Evolutionary conservation across 2,888 invertebrate genomes (phyloP).

Genomic region (Scaptomyza flava): DNA sequence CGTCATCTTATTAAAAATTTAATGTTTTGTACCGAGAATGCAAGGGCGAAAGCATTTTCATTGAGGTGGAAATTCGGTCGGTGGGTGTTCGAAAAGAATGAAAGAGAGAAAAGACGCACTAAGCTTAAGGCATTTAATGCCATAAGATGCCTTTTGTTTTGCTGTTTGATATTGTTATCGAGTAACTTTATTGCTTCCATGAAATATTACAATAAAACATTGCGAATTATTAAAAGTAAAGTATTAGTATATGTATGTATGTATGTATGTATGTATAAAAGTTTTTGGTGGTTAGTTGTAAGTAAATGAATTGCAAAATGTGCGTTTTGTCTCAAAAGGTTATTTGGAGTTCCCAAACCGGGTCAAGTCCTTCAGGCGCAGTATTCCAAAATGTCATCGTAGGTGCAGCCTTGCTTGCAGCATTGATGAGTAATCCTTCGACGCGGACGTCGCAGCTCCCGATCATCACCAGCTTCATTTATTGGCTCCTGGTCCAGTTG

Average conservation of each 20-base stretch:
- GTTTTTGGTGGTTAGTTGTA: slow-evolving; percentile 52
- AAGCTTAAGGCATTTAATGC: slow-evolving; percentile 2
- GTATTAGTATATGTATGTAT: not conserved
- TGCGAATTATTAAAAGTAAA: slow-evolving; percentile 64
- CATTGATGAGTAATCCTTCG: slow-evolving; percentile 66
- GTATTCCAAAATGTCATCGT: slow-evolving; percentile 65
- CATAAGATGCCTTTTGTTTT: slow-evolving; percentile 45
- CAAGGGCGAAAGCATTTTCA: slow-evolving; percentile 48
- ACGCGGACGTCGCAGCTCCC: slow-evolving; percentile 54
- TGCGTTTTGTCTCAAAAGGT: slow-evolving; percentile 14
- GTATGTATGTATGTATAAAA: not conserved
- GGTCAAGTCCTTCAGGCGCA: slow-evolving; percentile 50
- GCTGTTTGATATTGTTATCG: slow-evolving; percentile 59
- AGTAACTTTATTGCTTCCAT: slow-evolving; percentile 76
- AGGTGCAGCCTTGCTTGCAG: slow-evolving; percentile 68
- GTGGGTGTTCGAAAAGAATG: not conserved
- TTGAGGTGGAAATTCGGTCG: slow-evolving; percentile 24
- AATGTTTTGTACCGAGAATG: slow-evolving; percentile 63
- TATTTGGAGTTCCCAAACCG: slow-evolving; percentile 2
- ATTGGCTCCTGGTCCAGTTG: slow-evolving; percentile 30
- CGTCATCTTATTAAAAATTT: slow-evolving; percentile 78
- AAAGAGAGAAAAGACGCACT: not conserved
- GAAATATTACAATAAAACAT: slow-evolving; percentile 78
- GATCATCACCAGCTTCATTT: slow-evolving; percentile 11
- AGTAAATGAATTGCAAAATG: slow-evolving; percentile 62